These are phyloP conservation scores for Falco columbarius DNA, from an alignment of 2,797 vertebrate genomes.

Conservation along the genomic window DNA sequence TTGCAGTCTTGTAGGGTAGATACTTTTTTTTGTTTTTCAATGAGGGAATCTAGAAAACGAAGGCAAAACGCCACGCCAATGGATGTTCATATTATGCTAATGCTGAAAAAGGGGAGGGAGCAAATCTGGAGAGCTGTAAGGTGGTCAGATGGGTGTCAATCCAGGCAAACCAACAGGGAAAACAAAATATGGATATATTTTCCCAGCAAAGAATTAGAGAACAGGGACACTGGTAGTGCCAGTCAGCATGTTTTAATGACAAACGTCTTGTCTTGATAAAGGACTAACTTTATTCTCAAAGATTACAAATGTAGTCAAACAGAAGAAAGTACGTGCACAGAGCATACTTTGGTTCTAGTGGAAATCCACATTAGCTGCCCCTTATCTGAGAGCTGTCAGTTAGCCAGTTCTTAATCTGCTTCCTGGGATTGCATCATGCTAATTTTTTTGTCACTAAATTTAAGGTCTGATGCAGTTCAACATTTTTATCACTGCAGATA, in stretches of 20 bases:
- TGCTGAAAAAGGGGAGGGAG: background rate
- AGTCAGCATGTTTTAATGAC: background rate
- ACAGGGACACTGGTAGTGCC: background rate
- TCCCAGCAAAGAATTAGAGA: background rate
- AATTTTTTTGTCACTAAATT: constrained; percentile 57
- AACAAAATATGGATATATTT: background rate
- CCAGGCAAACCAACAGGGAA: background rate
- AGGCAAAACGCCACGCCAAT: background rate
- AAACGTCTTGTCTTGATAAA: background rate
- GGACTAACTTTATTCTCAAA: background rate
- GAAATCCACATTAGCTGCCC: background rate
- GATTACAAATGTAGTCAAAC: background rate
- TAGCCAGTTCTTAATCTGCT: constrained; percentile 49
- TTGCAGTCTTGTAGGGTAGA: background rate
- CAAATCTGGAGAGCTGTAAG: background rate
- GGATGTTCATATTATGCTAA: background rate
- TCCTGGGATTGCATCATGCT: constrained; percentile 66
- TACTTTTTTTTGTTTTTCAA: background rate
- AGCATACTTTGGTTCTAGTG: background rate
- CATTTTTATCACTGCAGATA: constrained; percentile 61
- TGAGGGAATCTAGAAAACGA: background rate
- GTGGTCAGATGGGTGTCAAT: background rate
- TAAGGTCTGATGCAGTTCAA: constrained; percentile 64
- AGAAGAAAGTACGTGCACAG: background rate
- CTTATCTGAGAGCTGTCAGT: background rate